Evolutionary conservation across 2,113 vertebrate genomes (phyloP), one percentile per base, ranked within the genome.

Genomic region (Irena cyanogastra): DNA sequence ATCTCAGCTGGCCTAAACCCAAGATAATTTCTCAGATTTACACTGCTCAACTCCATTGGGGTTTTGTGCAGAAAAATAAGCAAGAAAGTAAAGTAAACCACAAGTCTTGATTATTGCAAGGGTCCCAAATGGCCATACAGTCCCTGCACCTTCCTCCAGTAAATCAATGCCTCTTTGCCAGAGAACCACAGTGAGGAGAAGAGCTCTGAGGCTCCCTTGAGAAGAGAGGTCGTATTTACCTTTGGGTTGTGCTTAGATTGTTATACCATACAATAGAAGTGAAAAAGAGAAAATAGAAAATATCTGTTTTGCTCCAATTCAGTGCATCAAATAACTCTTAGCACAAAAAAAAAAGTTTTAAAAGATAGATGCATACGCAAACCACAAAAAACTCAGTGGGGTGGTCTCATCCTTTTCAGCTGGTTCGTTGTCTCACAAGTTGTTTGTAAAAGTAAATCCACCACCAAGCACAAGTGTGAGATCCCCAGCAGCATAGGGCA

Each of bases 21-120:
- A 97, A 89, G 96, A 91, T 95, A 92, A 95, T 91, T 95, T 93
- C 86, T 96, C 83, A 94, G 95, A 91, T 96, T 96, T 97, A 94
- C 92, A 83, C 83, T 91, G 82, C 93, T 94, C 37, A 2, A 74
- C 89, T 96, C 93, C 56, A 39, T 1, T 11, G 6, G 90, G 82
- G 65, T 78, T 95, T 93, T 68, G 35, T 74, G 80, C 59, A 94
- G 89, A 97, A 96, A 97, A 97, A 94, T 72, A 97, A 98, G 84
- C 91, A 94, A 85, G 44, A 59, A 87, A 91, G 50, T 69, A 92
- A 85, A 84, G 79, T 78, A 95, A 95, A 87, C 63, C 56, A 74
- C 90, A 35, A 83, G 45, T 83, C 41, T 69, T 66, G 87, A 74
- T 97, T 96, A 93, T 74, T 79, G 52, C 83, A 86, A 82, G 16